These are phyloP conservation scores for Alethe castanea DNA, from an alignment of 2,113 vertebrate genomes.

Conservation along the genomic window DNA sequence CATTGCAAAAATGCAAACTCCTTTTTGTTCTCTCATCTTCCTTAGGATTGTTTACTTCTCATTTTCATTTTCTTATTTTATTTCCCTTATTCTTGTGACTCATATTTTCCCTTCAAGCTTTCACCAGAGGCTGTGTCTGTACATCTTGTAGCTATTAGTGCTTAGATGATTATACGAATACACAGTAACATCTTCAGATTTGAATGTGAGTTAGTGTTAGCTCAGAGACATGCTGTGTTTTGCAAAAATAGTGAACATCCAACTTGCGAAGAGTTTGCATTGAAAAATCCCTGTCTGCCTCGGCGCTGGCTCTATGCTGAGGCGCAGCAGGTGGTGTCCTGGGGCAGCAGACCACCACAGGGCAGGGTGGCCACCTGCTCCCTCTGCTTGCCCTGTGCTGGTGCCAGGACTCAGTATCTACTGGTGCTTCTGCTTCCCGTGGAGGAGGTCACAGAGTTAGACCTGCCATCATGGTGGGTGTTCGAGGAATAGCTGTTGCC, in stretches of 20 bases:
- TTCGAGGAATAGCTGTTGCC: not conserved
- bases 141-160: not conserved
- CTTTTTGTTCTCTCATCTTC: not conserved
- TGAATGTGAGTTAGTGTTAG: not conserved
- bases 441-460: not conserved
- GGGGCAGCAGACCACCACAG: fast-evolving
- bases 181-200: not conserved
- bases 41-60: not conserved
- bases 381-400: not conserved
- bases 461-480: fast-evolving
- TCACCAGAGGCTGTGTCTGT: not conserved
- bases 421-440: not conserved
- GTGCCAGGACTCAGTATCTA: not conserved
- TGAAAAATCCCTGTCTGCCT: not conserved
- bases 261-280: not conserved
- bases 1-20: not conserved
- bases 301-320: not conserved
- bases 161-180: not conserved
- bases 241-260: not conserved
- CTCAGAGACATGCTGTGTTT: not conserved
- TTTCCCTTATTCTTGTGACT: not conserved
- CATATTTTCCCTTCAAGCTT: not conserved
- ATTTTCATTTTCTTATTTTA: not conserved
- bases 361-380: fast-evolving
- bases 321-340: not conserved